A percentile compares a stretch with the other conserved stretches of the same genome.
These are phyloP conservation scores for Eremobia ochroleuca DNA, from an alignment of 2,888 invertebrate genomes.

Conservation along the genomic window DNA sequence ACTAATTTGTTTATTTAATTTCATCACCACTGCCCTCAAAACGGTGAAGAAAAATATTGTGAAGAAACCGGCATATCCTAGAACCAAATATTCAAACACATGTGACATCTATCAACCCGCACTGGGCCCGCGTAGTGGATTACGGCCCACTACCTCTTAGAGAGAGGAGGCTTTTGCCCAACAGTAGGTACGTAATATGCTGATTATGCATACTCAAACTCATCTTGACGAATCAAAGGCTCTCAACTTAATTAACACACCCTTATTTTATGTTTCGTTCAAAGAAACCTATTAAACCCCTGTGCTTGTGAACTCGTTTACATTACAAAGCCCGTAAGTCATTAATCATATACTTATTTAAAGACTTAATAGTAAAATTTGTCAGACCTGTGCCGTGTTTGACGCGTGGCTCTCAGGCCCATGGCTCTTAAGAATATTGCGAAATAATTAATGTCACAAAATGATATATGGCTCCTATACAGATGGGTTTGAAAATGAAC, in stretches of 20 bases:
- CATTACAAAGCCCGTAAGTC: constrained; percentile 43
- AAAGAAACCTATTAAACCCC: constrained; percentile 39
- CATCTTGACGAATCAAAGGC: background rate
- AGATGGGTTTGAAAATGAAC: constrained; percentile 40
- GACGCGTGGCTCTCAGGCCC: constrained; percentile 44
- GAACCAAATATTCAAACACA: no score
- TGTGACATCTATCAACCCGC: no score
- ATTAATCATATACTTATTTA: constrained; percentile 65
- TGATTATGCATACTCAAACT: constrained; percentile 2
- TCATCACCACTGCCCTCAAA: background rate
- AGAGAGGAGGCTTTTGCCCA: background rate
- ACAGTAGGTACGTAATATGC: background rate
- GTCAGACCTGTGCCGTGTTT: constrained; percentile 57
- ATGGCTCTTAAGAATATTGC: constrained; percentile 51
- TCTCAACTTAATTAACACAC: constrained; percentile 2
- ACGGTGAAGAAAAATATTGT: background rate
- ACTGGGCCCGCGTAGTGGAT: background rate
- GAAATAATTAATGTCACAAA: constrained; percentile 62
- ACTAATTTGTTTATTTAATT: background rate
- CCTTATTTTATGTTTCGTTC: constrained; percentile 10
- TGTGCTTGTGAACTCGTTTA: constrained; percentile 43
- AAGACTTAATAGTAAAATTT: constrained; percentile 65
- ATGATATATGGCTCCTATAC: constrained; percentile 52
- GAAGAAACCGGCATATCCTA: no score
- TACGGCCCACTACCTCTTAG: background rate